Conservation (phyloP, 2,888 invertebrate species). For the Mesorhabditis belari region DNA sequence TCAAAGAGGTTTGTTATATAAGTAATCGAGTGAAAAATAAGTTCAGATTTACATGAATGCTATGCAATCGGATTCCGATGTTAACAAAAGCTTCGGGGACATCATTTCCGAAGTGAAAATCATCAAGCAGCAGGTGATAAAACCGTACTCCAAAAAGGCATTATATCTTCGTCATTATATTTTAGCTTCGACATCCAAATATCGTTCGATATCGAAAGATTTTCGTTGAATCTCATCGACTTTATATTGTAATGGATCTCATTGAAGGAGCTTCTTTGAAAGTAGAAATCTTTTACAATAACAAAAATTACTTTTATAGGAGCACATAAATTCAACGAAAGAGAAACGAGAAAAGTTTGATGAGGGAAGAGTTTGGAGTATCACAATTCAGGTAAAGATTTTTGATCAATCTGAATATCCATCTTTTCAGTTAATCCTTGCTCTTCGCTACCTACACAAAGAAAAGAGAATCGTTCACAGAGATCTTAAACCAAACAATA, state of each 20-base stretch:
- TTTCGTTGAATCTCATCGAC: constrained; percentile 54
- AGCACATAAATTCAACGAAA: constrained; percentile 56
- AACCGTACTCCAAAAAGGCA: not conserved
- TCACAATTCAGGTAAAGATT: constrained; percentile 54
- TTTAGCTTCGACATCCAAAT: constrained; percentile 56
- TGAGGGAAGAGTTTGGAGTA: constrained; percentile 56
- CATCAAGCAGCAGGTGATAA: constrained; percentile 51
- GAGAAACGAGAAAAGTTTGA: constrained; percentile 54
- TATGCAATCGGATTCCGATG: constrained; percentile 16
- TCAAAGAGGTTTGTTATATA: constrained; percentile 55
- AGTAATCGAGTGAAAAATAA: not conserved
- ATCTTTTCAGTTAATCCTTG: constrained; percentile 53
- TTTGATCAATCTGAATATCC: not conserved
- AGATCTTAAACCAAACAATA: constrained; percentile 40
- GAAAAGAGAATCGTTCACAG: constrained; percentile 55
- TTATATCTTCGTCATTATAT: not conserved
- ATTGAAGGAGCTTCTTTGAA: constrained; percentile 56
- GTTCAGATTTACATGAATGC: constrained; percentile 35
- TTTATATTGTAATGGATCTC: constrained; percentile 58
- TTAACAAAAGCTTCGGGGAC: constrained; percentile 55
- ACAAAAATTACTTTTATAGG: constrained; percentile 17
- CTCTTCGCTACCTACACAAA: constrained; percentile 57
- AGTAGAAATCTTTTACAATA: not conserved
- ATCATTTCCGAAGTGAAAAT: constrained; percentile 57
- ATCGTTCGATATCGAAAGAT: constrained; percentile 57